phyloP scores from a whole-genome alignment of 2,888 invertebrate species.

The Andrena chrysosceles region DNA sequence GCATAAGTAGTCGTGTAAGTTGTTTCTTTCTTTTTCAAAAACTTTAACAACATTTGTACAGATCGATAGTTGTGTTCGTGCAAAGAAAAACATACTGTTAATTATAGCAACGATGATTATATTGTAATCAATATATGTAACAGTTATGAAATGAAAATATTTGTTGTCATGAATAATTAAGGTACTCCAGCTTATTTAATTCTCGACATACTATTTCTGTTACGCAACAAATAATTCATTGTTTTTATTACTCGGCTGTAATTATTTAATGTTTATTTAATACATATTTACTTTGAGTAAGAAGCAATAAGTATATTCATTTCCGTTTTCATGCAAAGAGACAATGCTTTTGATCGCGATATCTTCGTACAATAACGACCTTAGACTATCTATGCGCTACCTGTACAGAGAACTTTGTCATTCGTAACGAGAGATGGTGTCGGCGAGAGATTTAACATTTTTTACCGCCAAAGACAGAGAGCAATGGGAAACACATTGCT shows the following conservation, averaged over 20 bases:
- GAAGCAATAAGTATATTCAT: neutral
- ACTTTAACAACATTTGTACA: constrained; percentile 33
- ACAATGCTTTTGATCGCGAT: constrained; percentile 77
- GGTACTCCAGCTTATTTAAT: neutral
- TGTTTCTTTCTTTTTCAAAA: constrained; percentile 1
- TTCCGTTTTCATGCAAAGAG: constrained; percentile 61
- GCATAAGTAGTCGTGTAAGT: constrained; percentile 11
- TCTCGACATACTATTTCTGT: neutral
- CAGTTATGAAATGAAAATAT: neutral
- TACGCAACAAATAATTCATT: neutral
- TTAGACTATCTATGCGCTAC: constrained; percentile 58
- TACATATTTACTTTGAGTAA: neutral
- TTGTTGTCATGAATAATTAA: constrained; percentile 1
- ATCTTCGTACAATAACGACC: constrained; percentile 72
- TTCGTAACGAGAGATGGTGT: neutral
- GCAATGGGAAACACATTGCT: neutral
- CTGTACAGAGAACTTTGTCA: constrained; percentile 49
- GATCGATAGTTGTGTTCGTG: constrained; percentile 35
- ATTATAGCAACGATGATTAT: constrained; percentile 19
- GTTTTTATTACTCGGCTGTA: neutral
- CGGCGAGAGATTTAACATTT: too few relatives aligned
- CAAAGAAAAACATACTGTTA: neutral
- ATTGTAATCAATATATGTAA: constrained; percentile 12
- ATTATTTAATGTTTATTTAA: neutral
- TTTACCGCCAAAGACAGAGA: neutral